Percentiles rank a stretch among this genome's conserved stretches.
Conservation (phyloP, 1,140 invertebrate genomes). For the Drosophila sucinea region DNA sequence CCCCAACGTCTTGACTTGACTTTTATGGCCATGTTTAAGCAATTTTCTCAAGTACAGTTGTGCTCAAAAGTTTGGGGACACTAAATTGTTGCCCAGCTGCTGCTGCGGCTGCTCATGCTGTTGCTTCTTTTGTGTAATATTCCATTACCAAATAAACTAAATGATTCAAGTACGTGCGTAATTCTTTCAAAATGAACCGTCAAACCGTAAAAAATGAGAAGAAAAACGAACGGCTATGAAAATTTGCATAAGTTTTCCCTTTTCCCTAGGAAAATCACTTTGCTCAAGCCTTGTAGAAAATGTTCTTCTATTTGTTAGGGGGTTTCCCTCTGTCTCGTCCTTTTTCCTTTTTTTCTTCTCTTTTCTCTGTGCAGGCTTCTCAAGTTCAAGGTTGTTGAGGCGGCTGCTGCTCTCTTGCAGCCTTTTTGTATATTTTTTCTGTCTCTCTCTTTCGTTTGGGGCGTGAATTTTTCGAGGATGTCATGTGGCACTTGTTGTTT, state of each 20-base stretch:
- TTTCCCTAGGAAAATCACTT: slow-evolving; percentile 29
- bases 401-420: slow-evolving; percentile 37
- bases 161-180: slow-evolving; percentile 64
- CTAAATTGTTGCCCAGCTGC: slow-evolving; percentile 43
- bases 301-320: slow-evolving; percentile 7
- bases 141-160: slow-evolving; percentile 69
- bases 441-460: slow-evolving; percentile 48
- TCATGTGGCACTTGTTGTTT: slow-evolving; percentile 48
- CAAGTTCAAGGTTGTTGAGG: slow-evolving; percentile 59
- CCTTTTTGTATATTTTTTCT: slow-evolving; percentile 11
- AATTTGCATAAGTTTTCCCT: slow-evolving; percentile 45
- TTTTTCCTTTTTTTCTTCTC: neutral
- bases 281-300: slow-evolving; percentile 34
- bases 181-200: slow-evolving; percentile 36
- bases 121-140: slow-evolving; percentile 31
- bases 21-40: slow-evolving; percentile 28
- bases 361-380: slow-evolving; percentile 32
- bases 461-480: slow-evolving; percentile 66
- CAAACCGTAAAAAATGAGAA: slow-evolving; percentile 2
- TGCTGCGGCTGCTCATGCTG: slow-evolving; percentile 21
- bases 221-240: slow-evolving; percentile 23
- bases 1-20: neutral
- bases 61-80: neutral
- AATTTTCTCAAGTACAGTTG: slow-evolving; percentile 46
- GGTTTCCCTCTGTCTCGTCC: slow-evolving; percentile 23